Evolutionary conservation across 2,888 invertebrate genomes (phyloP), one percentile per base, ranked within the genome.

Genomic region (Acrobasis suavella): DNA sequence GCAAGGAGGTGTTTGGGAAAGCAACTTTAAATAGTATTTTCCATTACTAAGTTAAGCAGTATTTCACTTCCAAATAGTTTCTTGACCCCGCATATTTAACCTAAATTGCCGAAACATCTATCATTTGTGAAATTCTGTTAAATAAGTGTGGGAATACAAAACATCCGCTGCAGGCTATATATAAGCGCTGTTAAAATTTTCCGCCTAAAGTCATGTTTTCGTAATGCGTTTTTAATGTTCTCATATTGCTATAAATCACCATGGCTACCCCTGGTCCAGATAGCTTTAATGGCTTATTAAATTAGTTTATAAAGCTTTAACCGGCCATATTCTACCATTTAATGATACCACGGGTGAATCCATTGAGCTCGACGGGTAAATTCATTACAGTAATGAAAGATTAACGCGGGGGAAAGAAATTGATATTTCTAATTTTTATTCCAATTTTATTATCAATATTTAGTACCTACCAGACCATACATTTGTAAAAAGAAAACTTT

Each of bases 161-260:
- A 83, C 81, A 83, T 83, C 85, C 83, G 81, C 71, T 79, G 72
- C 76, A 72, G 78, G 81, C 81, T 82, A 82, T 85, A 86, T 85
- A 84, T 80, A 83, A 62, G 78, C 77, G 78, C 82, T 83, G 89
- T 87, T 87, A 85, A 90, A 90, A 86, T 86, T 89, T 86, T 84
- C 83, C 87, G 84, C 83, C 88, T 81, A 85, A 86, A 91, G 86
- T 91, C 91, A 89, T 91, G 91, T 91, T 91, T 91, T 88, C 86
- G 86, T 91, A 91, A 91, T 91, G 91, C 88, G 91, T 91, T 92
- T 91, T 92, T 92, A 91, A 92, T 92, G 91, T 90, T 91, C 90
- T 89, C 89, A 89, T 90, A 89, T 91, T 90, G 85, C 88, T 86
- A 92, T 91, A 91, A 91, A 91, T 91, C 91, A 91, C 82, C 78